Conservation (phyloP, 2,797 vertebrate genomes). For the Eidolon dupreanum region DNA sequence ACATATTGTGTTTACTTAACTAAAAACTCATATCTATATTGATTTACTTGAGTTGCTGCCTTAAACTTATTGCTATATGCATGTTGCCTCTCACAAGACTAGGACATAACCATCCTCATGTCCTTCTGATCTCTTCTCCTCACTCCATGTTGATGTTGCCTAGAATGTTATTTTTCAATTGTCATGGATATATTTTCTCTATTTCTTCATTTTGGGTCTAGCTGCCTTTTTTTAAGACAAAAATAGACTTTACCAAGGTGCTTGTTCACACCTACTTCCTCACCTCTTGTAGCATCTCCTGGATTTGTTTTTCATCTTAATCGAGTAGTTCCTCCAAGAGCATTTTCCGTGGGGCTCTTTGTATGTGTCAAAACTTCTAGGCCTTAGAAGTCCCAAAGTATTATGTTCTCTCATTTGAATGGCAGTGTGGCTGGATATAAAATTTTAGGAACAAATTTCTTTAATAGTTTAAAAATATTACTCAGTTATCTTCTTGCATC, state of each 20-base stretch:
- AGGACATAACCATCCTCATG: not conserved
- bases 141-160: not conserved
- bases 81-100: not conserved
- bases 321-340: not conserved
- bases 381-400: not conserved
- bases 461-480: not conserved
- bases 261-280: not conserved
- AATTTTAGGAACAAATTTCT: not conserved
- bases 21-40: not conserved
- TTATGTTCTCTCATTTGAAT: not conserved
- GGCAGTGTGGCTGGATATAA: not conserved
- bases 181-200: not conserved
- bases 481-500: not conserved
- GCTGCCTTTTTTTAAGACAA: not conserved
- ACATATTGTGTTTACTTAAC: not conserved
- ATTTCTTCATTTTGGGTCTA: not conserved
- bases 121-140: not conserved
- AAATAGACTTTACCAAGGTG: not conserved
- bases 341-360: not conserved
- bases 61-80: not conserved
- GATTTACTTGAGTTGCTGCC: not conserved
- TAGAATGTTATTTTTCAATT: not conserved
- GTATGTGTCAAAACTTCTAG: not conserved
- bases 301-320: not conserved
- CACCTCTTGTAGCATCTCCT: not conserved